These are phyloP conservation scores for Chionis minor DNA, from an alignment of 2,113 vertebrate species.

Conservation along the genomic window DNA sequence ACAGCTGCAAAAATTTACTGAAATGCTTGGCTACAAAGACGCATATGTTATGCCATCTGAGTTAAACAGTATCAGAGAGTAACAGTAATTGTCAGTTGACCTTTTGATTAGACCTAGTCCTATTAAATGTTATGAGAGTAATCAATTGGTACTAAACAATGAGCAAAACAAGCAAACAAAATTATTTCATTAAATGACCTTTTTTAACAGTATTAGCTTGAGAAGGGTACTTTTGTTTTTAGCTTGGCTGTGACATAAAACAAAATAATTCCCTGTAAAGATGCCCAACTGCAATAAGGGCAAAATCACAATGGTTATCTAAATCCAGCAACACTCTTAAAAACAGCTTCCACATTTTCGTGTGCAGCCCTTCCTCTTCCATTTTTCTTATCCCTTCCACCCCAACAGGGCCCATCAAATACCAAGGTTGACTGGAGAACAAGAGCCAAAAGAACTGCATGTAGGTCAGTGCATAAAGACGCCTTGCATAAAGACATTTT, in stretches of 20 bases:
- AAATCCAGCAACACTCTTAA: not conserved
- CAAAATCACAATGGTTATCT: not conserved
- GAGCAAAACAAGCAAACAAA: not conserved
- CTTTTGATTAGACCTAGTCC: constrained; percentile 6
- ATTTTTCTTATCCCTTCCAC: not conserved
- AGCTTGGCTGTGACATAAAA: not conserved
- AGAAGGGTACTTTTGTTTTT: not conserved
- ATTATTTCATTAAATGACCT: not conserved
- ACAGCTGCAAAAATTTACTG: not conserved
- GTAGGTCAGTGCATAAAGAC: not conserved
- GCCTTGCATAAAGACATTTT: not conserved
- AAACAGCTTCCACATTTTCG: not conserved
- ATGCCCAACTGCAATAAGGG: not conserved
- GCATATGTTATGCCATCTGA: not conserved
- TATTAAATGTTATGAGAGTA: not conserved
- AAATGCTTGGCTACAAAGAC: not conserved
- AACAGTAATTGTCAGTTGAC: constrained; percentile 33
- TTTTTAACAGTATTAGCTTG: not conserved
- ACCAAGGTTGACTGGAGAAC: not conserved
- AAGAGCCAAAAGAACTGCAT: not conserved
- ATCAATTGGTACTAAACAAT: constrained; percentile 36
- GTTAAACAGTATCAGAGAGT: not conserved
- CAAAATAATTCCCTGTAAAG: not conserved
- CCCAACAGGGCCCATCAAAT: not conserved
- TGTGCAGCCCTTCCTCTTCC: not conserved